Conservation (phyloP, 2,113 vertebrate genomes). For the Malurus melanocephalus region DNA sequence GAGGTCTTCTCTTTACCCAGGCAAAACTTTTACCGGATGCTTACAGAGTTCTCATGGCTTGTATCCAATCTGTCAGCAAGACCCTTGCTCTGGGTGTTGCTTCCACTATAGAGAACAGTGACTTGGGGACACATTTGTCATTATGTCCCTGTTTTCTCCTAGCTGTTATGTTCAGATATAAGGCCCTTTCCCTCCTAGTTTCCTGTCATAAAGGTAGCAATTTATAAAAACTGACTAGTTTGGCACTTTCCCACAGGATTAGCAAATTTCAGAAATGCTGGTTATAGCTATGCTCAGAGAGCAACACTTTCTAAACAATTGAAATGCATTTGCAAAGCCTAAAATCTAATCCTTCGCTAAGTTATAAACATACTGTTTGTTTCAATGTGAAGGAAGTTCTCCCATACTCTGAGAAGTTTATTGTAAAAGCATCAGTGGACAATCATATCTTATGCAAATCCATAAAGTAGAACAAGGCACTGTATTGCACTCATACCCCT, state of each 20-base stretch:
- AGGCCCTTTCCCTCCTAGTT: not conserved
- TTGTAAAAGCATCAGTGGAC: not conserved
- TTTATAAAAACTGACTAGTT: constrained; percentile 45
- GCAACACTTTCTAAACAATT: not conserved
- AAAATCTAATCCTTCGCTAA: not conserved
- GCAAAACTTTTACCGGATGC: constrained; percentile 38
- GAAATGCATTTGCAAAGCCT: not conserved
- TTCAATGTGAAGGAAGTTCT: not conserved
- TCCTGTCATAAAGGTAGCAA: constrained; percentile 42
- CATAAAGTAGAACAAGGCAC: not conserved
- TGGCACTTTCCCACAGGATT: constrained; percentile 22
- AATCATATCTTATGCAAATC: not conserved
- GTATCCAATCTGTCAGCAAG: constrained; percentile 18
- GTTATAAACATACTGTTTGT: not conserved
- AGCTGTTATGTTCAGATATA: constrained; percentile 19
- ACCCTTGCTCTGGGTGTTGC: not conserved
- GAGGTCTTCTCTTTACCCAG: constrained; percentile 25
- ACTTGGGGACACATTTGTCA: constrained; percentile 9
- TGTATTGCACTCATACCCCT: not conserved
- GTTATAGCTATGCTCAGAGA: not conserved
- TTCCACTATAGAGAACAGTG: not conserved
- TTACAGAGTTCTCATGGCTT: constrained; percentile 34
- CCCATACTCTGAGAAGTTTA: not conserved
- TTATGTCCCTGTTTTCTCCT: not conserved
- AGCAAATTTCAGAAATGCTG: not conserved